Conservation (phyloP, 2,113 vertebrate genomes). For the Chaetura pelagica region DNA sequence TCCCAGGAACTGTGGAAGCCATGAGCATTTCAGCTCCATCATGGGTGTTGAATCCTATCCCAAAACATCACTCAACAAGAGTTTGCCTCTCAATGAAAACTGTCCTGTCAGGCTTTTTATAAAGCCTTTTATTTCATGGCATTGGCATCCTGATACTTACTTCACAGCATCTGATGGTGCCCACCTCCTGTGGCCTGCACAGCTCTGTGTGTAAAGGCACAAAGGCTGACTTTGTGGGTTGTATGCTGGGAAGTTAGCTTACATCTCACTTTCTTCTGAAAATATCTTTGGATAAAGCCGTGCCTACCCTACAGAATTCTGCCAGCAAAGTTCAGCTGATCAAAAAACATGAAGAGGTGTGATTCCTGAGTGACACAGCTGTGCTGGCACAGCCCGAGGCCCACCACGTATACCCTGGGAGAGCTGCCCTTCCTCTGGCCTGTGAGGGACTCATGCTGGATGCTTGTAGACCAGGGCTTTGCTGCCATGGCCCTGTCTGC, state of each 20-base stretch:
- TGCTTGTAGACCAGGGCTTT: neutral
- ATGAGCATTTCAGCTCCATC: neutral
- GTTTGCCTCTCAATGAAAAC: neutral
- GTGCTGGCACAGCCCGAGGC: neutral
- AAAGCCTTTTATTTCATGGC: neutral
- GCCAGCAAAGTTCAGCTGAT: neutral
- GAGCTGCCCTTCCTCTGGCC: neutral
- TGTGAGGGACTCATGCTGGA: fast-evolving
- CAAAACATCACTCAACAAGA: fast-evolving
- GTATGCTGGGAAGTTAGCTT: neutral
- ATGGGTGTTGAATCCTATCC: neutral
- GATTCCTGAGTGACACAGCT: neutral
- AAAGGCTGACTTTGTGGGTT: neutral
- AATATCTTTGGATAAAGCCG: neutral
- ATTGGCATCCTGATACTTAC: neutral
- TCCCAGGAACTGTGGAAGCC: neutral
- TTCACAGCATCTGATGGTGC: neutral
- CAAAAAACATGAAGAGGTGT: neutral
- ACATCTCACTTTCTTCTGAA: neutral
- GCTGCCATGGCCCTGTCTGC: fast-evolving
- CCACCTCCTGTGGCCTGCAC: neutral
- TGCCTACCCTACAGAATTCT: neutral
- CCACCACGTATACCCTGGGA: fast-evolving
- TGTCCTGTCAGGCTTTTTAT: neutral
- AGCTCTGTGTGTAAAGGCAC: neutral